These are phyloP conservation scores for Drosophila formosana DNA, from an alignment of 2,888 invertebrate species.

Conservation along the genomic window DNA sequence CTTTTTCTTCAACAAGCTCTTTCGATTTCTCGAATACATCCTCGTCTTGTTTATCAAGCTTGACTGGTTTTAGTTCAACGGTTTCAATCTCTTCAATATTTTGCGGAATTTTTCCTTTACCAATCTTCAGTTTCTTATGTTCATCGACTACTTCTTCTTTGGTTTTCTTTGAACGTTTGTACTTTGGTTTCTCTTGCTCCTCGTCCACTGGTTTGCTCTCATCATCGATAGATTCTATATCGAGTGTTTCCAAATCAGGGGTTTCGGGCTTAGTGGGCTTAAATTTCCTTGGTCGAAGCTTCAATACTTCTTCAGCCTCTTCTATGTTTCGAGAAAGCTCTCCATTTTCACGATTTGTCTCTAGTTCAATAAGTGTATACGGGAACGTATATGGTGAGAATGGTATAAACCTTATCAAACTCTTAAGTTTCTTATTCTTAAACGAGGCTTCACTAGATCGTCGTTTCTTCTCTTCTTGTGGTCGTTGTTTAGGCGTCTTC, in stretches of 20 bases:
- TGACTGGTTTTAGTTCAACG: slow-evolving; percentile 80
- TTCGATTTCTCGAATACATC: slow-evolving; percentile 30
- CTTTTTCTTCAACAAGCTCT: slow-evolving; percentile 52
- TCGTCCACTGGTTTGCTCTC: slow-evolving; percentile 64
- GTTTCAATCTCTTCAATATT: slow-evolving; percentile 81
- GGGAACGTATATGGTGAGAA: slow-evolving; percentile 87
- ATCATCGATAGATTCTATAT: slow-evolving; percentile 71
- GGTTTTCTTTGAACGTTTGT: slow-evolving; percentile 78
- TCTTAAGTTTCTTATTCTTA: slow-evolving; percentile 90
- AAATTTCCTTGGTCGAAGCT: slow-evolving; percentile 87
- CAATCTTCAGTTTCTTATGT: slow-evolving; percentile 73
- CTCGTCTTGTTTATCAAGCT: slow-evolving; percentile 42
- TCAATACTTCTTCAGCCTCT: slow-evolving; percentile 89
- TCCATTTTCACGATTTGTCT: slow-evolving; percentile 87
- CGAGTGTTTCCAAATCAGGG: slow-evolving; percentile 87
- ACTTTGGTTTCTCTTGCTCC: slow-evolving; percentile 82
- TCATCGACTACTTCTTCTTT: slow-evolving; percentile 63
- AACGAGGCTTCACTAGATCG: slow-evolving; percentile 86
- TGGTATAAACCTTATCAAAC: slow-evolving; percentile 88
- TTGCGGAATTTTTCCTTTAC: slow-evolving; percentile 80
- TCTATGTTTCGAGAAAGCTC: slow-evolving; percentile 89
- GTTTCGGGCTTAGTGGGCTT: slow-evolving; percentile 87
- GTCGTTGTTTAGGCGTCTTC: slow-evolving; percentile 85
- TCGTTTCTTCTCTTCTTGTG: slow-evolving; percentile 85
- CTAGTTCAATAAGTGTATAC: slow-evolving; percentile 71